A percentile compares a stretch with the other conserved stretches of the same genome.
Conservation (phyloP, 2,113 vertebrate species). For the Neolamprologus tretocephalus region DNA sequence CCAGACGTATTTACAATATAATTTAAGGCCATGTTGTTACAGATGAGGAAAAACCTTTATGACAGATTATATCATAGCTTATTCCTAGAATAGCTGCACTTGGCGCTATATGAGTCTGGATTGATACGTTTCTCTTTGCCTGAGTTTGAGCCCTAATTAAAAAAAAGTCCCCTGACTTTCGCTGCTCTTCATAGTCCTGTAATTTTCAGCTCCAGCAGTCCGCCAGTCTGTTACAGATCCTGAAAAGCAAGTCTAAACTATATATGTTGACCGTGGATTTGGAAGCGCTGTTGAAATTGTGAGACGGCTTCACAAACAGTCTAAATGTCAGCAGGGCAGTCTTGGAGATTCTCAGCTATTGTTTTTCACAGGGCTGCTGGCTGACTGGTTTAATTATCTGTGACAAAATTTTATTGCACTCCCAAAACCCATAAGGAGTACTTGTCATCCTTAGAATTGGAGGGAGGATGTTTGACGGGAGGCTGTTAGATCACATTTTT, state of each 20-base stretch:
- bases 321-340: constrained; percentile 29
- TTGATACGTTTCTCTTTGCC: neutral
- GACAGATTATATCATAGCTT: neutral
- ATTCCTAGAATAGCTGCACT: neutral
- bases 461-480: neutral
- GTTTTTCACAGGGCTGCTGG: constrained; percentile 32
- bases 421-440: neutral
- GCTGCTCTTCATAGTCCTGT: neutral
- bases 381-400: constrained; percentile 51
- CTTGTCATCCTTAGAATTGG: constrained; percentile 29
- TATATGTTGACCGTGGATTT: neutral
- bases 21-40: neutral
- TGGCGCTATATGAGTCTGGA: neutral
- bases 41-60: neutral
- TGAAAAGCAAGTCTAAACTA: neutral
- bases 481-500: neutral
- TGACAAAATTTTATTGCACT: constrained; percentile 38
- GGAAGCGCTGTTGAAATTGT: neutral
- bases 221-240: neutral
- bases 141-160: neutral
- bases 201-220: neutral
- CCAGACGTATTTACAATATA: neutral
- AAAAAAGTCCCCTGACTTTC: neutral
- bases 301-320: constrained; percentile 18
- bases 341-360: constrained; percentile 5